Evolutionary conservation across 2,113 vertebrate genomes (phyloP).

Genomic region (Pseudorectes ferrugineus): DNA sequence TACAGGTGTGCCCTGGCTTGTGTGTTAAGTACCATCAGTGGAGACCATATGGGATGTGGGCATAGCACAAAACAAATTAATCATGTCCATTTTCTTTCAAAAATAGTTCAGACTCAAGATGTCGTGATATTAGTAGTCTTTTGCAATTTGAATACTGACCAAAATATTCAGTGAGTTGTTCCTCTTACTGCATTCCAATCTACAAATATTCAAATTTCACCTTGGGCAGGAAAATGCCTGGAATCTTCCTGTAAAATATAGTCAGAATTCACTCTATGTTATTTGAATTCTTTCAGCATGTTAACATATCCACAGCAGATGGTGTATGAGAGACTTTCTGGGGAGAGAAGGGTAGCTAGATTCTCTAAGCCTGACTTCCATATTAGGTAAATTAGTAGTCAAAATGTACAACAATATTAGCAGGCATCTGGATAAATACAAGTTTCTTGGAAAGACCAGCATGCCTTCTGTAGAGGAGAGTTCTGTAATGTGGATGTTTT

Average conservation of each 20-base stretch:
- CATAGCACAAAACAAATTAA: neutral
- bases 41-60: neutral
- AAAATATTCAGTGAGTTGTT: neutral
- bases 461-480: neutral
- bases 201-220: neutral
- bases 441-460: neutral
- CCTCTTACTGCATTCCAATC: neutral
- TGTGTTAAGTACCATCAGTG: neutral
- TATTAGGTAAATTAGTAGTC: neutral
- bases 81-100: neutral
- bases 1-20: neutral
- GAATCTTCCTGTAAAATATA: neutral
- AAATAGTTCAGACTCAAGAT: neutral
- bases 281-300: neutral
- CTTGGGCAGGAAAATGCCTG: neutral
- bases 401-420: neutral
- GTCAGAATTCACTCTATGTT: neutral
- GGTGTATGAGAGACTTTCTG: neutral
- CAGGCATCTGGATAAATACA: neutral
- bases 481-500: neutral
- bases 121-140: neutral
- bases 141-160: neutral
- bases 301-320: neutral
- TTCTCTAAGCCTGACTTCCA: neutral
- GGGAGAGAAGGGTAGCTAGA: neutral